Evolutionary conservation across 1,140 invertebrate species (phyloP).

Genomic region (Drosophila orosa): DNA sequence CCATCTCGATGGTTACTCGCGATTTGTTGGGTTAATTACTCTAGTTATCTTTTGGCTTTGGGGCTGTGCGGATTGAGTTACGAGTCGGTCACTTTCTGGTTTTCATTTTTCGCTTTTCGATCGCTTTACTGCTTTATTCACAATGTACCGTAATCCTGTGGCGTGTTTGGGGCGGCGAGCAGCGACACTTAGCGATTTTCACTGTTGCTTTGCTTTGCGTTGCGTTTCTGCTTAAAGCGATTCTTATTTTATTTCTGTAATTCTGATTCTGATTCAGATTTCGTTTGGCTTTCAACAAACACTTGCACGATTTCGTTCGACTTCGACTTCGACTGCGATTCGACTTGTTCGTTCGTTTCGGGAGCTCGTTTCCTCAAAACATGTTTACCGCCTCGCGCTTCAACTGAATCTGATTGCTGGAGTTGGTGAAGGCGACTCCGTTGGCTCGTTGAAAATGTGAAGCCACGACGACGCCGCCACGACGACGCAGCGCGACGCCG

Average conservation of each 20-base stretch:
- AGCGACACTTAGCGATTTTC: constrained; percentile 48
- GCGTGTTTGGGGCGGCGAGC: constrained; percentile 15
- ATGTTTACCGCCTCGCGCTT: constrained; percentile 83
- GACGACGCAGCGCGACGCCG: constrained; percentile 41
- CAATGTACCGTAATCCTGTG: constrained; percentile 77
- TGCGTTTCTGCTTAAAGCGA: constrained; percentile 15
- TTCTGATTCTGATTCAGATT: constrained; percentile 2
- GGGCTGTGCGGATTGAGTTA: constrained; percentile 26
- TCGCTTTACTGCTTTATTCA: constrained; percentile 47
- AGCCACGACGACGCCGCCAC: constrained; percentile 60
- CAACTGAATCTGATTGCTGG: constrained; percentile 80
- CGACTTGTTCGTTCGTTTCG: constrained; percentile 28
- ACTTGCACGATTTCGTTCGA: constrained; percentile 25
- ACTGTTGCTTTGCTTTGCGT: constrained; percentile 10
- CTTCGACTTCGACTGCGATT: constrained; percentile 29
- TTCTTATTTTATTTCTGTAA: not conserved
- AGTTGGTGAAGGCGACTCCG: constrained; percentile 75
- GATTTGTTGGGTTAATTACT: constrained; percentile 1
- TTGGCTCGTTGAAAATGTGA: constrained; percentile 83
- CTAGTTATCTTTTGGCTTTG: constrained; percentile 36
- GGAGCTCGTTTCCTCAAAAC: constrained; percentile 80
- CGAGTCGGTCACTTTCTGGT: constrained; percentile 73
- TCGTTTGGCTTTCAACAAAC: constrained; percentile 14
- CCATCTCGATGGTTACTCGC: not conserved
- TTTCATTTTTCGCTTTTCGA: constrained; percentile 78